Conservation (phyloP, 2,888 invertebrate genomes). For the Meliscaeva auricollis region DNA sequence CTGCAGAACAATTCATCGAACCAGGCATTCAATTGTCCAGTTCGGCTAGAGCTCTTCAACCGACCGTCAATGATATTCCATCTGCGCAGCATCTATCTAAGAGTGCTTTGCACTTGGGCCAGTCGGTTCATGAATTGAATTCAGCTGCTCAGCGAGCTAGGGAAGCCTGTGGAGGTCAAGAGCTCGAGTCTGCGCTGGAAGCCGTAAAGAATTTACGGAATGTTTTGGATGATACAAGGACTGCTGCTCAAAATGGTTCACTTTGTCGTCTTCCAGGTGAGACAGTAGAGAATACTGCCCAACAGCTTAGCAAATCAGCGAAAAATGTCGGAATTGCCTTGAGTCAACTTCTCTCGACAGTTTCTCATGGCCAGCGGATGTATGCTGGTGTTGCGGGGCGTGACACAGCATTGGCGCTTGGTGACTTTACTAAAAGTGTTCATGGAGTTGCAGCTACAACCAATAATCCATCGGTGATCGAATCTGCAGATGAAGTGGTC, state of each 20-base stretch:
- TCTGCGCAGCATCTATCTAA: slow-evolving; percentile 89
- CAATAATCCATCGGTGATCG: slow-evolving; percentile 87
- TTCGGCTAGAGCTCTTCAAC: slow-evolving; percentile 92
- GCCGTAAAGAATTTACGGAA: slow-evolving; percentile 91
- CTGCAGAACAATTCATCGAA: slow-evolving; percentile 93
- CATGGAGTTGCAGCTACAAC: slow-evolving; percentile 92
- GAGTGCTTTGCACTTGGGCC: slow-evolving; percentile 82
- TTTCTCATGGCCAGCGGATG: slow-evolving; percentile 91
- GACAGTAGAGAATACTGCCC: slow-evolving; percentile 86
- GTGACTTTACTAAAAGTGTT: slow-evolving; percentile 90
- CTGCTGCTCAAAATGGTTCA: slow-evolving; percentile 89
- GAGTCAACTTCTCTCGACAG: slow-evolving; percentile 94
- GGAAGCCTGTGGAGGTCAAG: slow-evolving; percentile 92
- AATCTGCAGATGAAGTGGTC: slow-evolving; percentile 92
- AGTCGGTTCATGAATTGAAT: slow-evolving; percentile 84
- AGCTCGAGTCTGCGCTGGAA: slow-evolving; percentile 94
- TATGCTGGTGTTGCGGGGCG: slow-evolving; percentile 93
- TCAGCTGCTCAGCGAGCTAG: slow-evolving; percentile 88
- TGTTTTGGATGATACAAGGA: slow-evolving; percentile 92
- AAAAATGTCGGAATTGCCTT: slow-evolving; percentile 93
- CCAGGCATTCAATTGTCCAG: slow-evolving; percentile 90
- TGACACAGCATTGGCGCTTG: slow-evolving; percentile 91
- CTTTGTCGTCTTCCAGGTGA: slow-evolving; percentile 94
- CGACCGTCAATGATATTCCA: slow-evolving; percentile 92
- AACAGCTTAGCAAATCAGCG: slow-evolving; percentile 84